Base-by-base conservation (phyloP, 2,797 vertebrate genomes). In the Glyptemys insculpta region DNA sequence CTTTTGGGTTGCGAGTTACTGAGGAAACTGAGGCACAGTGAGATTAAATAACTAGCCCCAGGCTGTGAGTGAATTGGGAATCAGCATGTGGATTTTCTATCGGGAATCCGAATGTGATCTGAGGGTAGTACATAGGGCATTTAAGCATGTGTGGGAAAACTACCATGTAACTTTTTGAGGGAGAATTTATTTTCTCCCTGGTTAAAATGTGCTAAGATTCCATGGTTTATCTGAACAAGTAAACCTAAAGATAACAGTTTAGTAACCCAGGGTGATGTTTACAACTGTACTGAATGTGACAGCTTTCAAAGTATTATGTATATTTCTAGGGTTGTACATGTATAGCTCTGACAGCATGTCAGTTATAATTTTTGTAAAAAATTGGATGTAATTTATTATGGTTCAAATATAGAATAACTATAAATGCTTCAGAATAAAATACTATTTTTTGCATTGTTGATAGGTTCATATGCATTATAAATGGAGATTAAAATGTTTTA, bases 261-360 rank as follows among this genome's bases (percentile, higher is more conserved):
- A 95, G 97, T 97, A 98, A 98, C 97, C 78, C 93, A 98, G 96
- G 94, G 88, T 98, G 98, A 98, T 98, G 97, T 98, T 98, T 98
- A 98, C 98, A 98, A 95, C 89, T 94, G 97, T 97, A 98, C 97
- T 53, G 96, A 98, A 98, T 95, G 97, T 98, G 98, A 98, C 98
- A 98, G 98, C 98, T 98, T 98, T 98, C 98, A 98, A 98, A 98
- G 97, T 97, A 98, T 98, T 98, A 98, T 98, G 97, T 98, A 95
- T 98, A 98, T 98, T 98, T 98, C 96, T 91, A 94, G 94, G 93
- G 96, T 95, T 97, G 96, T 95, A 97, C 98, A 95, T 97, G 97
- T 96, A 96, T 93, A 98, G 96, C 97, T 98, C 97, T 98, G 98
- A 98, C 98, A 98, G 98, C 97, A 94, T 97, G 98, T 98, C 98